Evolutionary conservation across 2,888 invertebrate genomes (phyloP), one percentile per base, ranked within the genome.

Genomic region (Erannis defoliaria): DNA sequence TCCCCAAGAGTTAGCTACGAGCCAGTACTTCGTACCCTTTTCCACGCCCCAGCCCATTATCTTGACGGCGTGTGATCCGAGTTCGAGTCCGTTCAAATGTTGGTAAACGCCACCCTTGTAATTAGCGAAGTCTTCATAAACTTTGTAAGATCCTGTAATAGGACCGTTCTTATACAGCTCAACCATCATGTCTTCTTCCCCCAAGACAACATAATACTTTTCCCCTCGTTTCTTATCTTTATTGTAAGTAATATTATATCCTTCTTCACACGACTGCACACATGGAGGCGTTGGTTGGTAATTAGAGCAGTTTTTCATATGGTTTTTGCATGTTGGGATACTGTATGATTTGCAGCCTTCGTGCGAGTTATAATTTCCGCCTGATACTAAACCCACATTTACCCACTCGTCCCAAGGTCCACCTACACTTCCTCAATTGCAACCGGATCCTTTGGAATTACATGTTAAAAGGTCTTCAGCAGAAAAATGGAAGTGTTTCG

Each of bases 1-100:
- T 84, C 97, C 97, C 97, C 97, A 97, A 0, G 96, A 97, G 88
- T 97, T 97, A 57, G 96, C 97, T 66, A 96, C 94, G 9, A 96
- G 90, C 97, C 97, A 97, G 82, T 97, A 97, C 5, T 95, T 95
- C 1, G 93, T 93, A 4, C 93, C 94, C 38, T 94, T 90, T 60
- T 96, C 95, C 0, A 93, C 94, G 21, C 97, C 97, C 96, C 97
- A 97, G 6, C 97, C 97, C 35, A 97, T 94, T 72, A 95, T 95
- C 38, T 66, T 68, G 0, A 62, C 51, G 18, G 61, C 66, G 19
- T 66, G 68, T 1, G 8, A 6, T 33, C 43, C 42, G 3, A n/a
- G 1, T 0, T 45, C 12, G n/a, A n/a, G n/a, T 5, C 56, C 62
- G 6, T 6, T 9, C 8, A 50, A 5, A 21, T 61, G 58, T 14